Evolutionary conservation across 37 sponge, comb jelly and placozoan genomes (phyloP), one percentile per base, ranked within the genome.

Genomic region (Chondrosia reniformis): DNA sequence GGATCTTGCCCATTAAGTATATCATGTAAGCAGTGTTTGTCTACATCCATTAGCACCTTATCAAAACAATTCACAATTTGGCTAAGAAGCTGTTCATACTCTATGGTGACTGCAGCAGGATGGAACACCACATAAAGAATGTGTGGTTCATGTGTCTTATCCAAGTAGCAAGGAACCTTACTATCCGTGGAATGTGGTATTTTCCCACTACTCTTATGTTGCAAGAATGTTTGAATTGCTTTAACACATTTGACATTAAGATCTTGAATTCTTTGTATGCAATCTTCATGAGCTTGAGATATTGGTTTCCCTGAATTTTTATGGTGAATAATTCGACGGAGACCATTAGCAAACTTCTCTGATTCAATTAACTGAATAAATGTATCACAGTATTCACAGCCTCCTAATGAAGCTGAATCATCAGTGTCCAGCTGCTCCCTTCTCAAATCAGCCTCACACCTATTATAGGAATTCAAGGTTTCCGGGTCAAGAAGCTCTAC

Each of bases 401-500:
- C 49, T 34, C 24, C 61, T 4, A 32, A 21, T 33, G 36, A 4
- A 2, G 52, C 52, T 19, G 15, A 15, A 15, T 49, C 52, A 2
- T 15, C 66, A 4, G 36, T 36, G 4, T 64, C 66, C 2, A 27
- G 4, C 19, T n/a, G 27, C 2, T 76, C 40, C 12, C 37, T 49
- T 44, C 62, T 72, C n/a, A 79, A 43, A 1, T 57, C 71, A 33
- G 79, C 84, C 46, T 80, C 81, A 41, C 9, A 61, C 25, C 89
- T 79, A 30, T 54, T 55, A 21, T 59, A 39, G 4, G 46, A 66
- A 39, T 37, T 22, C 28, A 33, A 12, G 4, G 65, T 56, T 44
- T 54, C 45, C 36, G 30, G 40, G 74, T 80, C 59, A 17, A 88
- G 52, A 43, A 80, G 49, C 39, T 88, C 89, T 40, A 33, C 41